Evolutionary conservation across 2,888 invertebrate genomes (phyloP), one percentile per base, ranked within the genome.

Genomic region (Chrysina gloriosa): DNA sequence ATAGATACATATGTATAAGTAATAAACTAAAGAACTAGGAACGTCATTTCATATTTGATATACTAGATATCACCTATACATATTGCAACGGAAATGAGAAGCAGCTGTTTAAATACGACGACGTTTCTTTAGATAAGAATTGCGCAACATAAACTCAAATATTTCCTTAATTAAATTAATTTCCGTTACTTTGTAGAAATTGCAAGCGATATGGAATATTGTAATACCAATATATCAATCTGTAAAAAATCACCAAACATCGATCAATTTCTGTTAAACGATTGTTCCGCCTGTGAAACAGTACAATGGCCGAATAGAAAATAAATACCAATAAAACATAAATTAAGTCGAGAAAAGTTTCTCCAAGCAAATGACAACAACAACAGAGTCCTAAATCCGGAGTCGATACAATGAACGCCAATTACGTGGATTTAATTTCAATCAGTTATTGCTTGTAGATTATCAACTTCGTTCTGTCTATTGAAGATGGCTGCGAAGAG

Each of bases 401-500:
- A 27, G 6, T 31, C 52, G 52, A 16, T 52, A 29, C 11, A 7
- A 11, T 14, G 19, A 27, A 54, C 31, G 39, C 56, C 58, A 66
- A 54, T 52, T 56, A 65, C 16, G 39, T 31, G 56, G 50, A 72
- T 76, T 19, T 34, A 54, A 54, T 31, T 31, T 54, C 54, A 19
- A 54, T 34, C 19, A 6, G 54, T 54, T 21, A 54, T 54, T 21
- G 19, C 31, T 14, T 54, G 7, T 23, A 9, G 21, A 29, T 16
- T 7, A 7, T 21, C 21, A 36, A 36, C 9, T 9, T n/a, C n/a
- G 14, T 1, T 4, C 1, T 7, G n/a, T 36, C 3, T n/a, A 36
- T 11, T 36, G n/a, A n/a, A n/a, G n/a, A n/a, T n/a, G n/a, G n/a
- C n/a, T n/a, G n/a, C n/a, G n/a, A n/a, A n/a, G n/a, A n/a, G n/a